Evolutionary conservation across 2,888 invertebrate genomes (phyloP).

Genomic region (Ochlodes sylvanus): DNA sequence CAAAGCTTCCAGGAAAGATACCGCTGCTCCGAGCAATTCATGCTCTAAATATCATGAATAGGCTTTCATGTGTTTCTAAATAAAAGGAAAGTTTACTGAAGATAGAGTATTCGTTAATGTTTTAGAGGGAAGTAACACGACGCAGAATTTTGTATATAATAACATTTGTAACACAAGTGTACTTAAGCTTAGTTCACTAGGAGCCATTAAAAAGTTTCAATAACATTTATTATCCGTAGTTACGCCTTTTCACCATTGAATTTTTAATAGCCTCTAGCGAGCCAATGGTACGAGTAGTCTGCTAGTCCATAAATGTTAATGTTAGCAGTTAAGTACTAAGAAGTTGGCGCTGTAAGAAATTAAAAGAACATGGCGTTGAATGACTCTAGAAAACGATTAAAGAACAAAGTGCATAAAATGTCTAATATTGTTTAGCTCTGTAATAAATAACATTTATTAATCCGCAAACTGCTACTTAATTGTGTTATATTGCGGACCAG

Average conservation of each 20-base stretch:
- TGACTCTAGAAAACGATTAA: not conserved
- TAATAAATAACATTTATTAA: no score
- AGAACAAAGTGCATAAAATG: not conserved
- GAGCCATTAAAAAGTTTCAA: slow-evolving; percentile 5
- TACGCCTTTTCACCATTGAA: slow-evolving; percentile 20
- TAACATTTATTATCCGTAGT: slow-evolving; percentile 12
- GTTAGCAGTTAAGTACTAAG: slow-evolving; percentile 20
- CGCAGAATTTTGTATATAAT: not conserved
- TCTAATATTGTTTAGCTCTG: not conserved
- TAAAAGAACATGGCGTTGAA: slow-evolving; percentile 13
- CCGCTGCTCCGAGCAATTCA: slow-evolving; percentile 43
- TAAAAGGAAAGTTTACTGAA: slow-evolving; percentile 11
- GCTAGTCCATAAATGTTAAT: slow-evolving; percentile 31
- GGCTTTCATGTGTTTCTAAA: slow-evolving; percentile 7
- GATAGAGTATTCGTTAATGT: not conserved
- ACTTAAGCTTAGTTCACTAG: slow-evolving; percentile 4
- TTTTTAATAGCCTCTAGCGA: slow-evolving; percentile 28
- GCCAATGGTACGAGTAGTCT: slow-evolving; percentile 3
- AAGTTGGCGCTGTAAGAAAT: slow-evolving; percentile 19
- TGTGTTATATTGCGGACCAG: no score
- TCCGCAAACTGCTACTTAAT: no score
- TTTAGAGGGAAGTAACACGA: slow-evolving; percentile 2
- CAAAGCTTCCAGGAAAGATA: slow-evolving; percentile 49
- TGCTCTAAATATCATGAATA: slow-evolving; percentile 46
- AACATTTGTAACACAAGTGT: not conserved